Percentiles rank a stretch among this genome's conserved stretches.
Evolutionary conservation across 2,888 invertebrate species (phyloP).

Genomic region (Prosapia bicincta): DNA sequence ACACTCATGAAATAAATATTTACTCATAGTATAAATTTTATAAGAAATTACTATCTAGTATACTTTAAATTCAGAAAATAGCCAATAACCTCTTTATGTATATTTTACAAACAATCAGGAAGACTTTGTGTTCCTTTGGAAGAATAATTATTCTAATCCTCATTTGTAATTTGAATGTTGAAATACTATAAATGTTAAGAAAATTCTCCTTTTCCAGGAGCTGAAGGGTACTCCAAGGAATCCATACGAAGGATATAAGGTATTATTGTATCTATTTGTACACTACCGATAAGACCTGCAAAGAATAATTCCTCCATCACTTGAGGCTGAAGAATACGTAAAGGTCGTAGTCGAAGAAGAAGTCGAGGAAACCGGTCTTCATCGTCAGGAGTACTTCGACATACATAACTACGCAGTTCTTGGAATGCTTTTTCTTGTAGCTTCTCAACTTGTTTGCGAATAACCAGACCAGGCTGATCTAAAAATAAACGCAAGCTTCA

Average conservation of each 20-base stretch:
- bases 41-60: too few relatives aligned
- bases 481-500: constrained; percentile 29
- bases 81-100: too few relatives aligned
- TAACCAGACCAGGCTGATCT: constrained; percentile 49
- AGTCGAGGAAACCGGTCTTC: constrained; percentile 59
- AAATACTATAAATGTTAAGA: neutral
- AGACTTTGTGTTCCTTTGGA: too few relatives aligned
- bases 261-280: constrained; percentile 93
- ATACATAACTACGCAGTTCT: constrained; percentile 53
- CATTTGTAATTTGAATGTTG: too few relatives aligned
- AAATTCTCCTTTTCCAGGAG: neutral
- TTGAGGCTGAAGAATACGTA: constrained; percentile 66
- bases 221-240: neutral
- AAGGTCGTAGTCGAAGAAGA: constrained; percentile 65
- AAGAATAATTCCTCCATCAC: constrained; percentile 91
- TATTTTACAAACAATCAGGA: too few relatives aligned
- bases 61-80: too few relatives aligned
- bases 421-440: constrained; percentile 61
- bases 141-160: too few relatives aligned
- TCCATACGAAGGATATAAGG: constrained; percentile 75
- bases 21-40: too few relatives aligned
- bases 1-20: too few relatives aligned
- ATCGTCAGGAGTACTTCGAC: constrained; percentile 48
- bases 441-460: constrained; percentile 53
- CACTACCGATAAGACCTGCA: constrained; percentile 84